Conservation (phyloP, 2,113 vertebrate genomes). For the Campylomormyrus numenius region DNA sequence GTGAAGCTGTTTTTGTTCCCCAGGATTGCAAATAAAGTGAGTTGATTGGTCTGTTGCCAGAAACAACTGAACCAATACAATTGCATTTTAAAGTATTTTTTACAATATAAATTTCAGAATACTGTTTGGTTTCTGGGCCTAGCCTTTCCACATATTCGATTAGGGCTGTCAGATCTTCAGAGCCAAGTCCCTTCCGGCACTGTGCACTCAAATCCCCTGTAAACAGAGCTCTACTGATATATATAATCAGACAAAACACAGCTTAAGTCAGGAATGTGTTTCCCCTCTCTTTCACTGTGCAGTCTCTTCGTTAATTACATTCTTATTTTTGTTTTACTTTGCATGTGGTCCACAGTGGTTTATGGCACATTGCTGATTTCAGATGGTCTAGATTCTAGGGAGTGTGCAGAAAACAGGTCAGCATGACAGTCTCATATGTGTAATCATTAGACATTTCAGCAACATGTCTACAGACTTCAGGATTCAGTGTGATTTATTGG, state of each 20-base stretch:
- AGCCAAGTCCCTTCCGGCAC: not conserved
- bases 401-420: not conserved
- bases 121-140: not conserved
- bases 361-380: not conserved
- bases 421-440: not conserved
- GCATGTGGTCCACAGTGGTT: not conserved
- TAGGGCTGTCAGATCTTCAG: not conserved
- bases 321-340: not conserved
- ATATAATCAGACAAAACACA: not conserved
- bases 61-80: not conserved
- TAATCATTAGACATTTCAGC: not conserved
- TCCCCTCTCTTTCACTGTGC: not conserved
- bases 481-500: not conserved
- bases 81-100: not conserved
- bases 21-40: not conserved
- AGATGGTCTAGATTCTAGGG: not conserved
- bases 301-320: not conserved
- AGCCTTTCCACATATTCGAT: not conserved
- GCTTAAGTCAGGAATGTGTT: constrained; percentile 1
- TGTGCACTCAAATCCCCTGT: not conserved
- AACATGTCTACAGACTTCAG: not conserved
- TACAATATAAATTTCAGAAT: not conserved
- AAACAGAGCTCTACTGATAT: not conserved
- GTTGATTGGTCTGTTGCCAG: not conserved
- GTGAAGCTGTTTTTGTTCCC: not conserved